Evolutionary conservation across 1,140 invertebrate genomes (phyloP).

Genomic region (Pogonomyrmex barbatus): DNA sequence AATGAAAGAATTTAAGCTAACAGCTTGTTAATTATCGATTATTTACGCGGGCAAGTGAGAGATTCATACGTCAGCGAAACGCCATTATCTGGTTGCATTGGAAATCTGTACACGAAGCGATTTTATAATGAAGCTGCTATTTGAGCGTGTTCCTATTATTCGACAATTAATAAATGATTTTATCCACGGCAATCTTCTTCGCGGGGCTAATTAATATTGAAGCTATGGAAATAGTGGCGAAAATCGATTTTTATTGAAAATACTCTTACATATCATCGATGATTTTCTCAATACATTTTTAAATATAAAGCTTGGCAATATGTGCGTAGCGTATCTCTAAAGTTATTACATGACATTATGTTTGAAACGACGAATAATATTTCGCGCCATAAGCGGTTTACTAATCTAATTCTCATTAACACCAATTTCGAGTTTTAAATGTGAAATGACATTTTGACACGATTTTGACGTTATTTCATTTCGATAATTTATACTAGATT

Average conservation of each 20-base stretch:
- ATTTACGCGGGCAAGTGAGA: conserved; percentile 35
- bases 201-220: conserved; percentile 45
- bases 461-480: neutral
- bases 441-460: neutral
- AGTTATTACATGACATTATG: neutral
- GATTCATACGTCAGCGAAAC: conserved; percentile 55
- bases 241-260: conserved; percentile 26
- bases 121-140: conserved; percentile 49
- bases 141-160: conserved; percentile 38
- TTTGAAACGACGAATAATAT: neutral
- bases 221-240: conserved; percentile 19
- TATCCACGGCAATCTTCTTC: conserved; percentile 35
- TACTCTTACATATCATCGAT: neutral
- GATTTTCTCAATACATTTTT: conserved; percentile 13
- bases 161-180: conserved; percentile 59
- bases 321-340: neutral
- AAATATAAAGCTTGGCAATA: neutral
- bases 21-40: conserved; percentile 38
- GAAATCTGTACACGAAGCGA: conserved; percentile 30
- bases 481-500: conserved; percentile 21
- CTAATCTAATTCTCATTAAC: neutral
- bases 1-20: conserved; percentile 18
- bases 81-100: conserved; percentile 47
- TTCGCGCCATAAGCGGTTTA: neutral
- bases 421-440: neutral